Base-by-base conservation (phyloP, 2,888 invertebrate species). In the Anarsia innoxiella region DNA sequence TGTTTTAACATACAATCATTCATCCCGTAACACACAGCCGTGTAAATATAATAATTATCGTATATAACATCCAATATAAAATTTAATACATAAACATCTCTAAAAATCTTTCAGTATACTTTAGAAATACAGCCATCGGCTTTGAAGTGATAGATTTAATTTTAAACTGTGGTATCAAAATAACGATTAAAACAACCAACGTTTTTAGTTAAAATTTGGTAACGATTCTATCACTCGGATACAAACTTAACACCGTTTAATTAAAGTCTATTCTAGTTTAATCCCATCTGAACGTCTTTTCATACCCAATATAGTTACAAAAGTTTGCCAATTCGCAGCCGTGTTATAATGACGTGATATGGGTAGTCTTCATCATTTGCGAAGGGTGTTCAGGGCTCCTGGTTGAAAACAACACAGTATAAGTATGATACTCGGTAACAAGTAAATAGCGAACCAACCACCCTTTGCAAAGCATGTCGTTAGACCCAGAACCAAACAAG, bases 381-480 rank as follows among this genome's bases (percentile, higher is more conserved):
- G 76, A 56, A 31, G 65, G 57, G 46, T 67, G 73, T 46, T 72
- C 75, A 11, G 80, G 79, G 46, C 79, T 79, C 77, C 79, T 79
- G 66, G 43, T 49, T 40, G 38, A 34, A 54, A 54, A 58, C 48
- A 59, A 49, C 23, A 43, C n/a, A n/a, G n/a, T n/a, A n/a, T n/a
- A n/a, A n/a, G n/a, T n/a, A n/a, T n/a, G n/a, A n/a, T 25, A 25
- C n/a, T 19, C 8, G 3, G 3, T 19, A 19, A 19, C 8, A 19
- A 19, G 8, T 19, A 19, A 5, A 5, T 3, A 19, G 3, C 3
- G 10, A 10, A 14, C 15, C 12, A 15, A 15, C 6, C 27, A 27
- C 27, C 35, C 28, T 35, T 34, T 34, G 16, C 34, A 26, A n/a
- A 33, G 15, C n/a, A 6, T 11, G 8, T 11, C 9, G 26, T 26